phyloP scores from a whole-genome alignment of 2,113 vertebrate species.

The Dasypus novemcinctus region DNA sequence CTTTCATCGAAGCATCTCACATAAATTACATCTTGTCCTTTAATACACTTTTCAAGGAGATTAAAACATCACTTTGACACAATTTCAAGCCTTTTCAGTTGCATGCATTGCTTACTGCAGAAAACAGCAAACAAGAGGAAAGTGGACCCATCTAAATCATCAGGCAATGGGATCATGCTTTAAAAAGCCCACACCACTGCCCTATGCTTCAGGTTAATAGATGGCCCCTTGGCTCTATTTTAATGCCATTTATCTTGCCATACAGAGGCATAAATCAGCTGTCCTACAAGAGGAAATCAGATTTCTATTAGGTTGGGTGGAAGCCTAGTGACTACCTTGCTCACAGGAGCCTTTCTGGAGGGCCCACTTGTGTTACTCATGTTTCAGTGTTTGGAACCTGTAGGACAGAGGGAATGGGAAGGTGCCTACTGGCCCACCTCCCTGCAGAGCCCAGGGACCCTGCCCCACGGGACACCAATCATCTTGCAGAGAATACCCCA shows the following conservation, averaged over 20 bases:
- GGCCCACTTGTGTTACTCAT: no score
- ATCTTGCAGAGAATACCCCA: neutral
- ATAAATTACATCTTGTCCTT: slow-evolving; percentile 85
- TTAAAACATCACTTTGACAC: slow-evolving; percentile 90
- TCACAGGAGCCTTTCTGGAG: neutral
- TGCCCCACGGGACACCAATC: neutral
- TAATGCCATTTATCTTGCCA: neutral
- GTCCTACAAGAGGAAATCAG: neutral
- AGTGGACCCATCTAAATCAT: slow-evolving; percentile 50
- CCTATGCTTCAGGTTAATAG: neutral
- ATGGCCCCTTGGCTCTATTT: slow-evolving; percentile 45
- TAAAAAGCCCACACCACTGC: neutral
- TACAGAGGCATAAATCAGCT: neutral
- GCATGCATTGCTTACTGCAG: slow-evolving; percentile 71
- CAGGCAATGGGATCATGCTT: slow-evolving; percentile 9
- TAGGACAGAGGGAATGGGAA: neutral
- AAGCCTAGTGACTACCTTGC: neutral
- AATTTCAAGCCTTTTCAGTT: slow-evolving; percentile 77
- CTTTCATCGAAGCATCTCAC: slow-evolving; percentile 82
- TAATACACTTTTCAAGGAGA: slow-evolving; percentile 86
- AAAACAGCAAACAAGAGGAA: slow-evolving; percentile 69
- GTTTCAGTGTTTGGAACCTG: neutral
- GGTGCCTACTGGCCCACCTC: neutral
- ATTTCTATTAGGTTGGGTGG: neutral
- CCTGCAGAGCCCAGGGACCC: neutral